Percentiles rank a stretch among this genome's conserved stretches.
These are phyloP conservation scores for Drosophila aldrichi DNA, from an alignment of 2,888 invertebrate genomes.

Conservation along the genomic window DNA sequence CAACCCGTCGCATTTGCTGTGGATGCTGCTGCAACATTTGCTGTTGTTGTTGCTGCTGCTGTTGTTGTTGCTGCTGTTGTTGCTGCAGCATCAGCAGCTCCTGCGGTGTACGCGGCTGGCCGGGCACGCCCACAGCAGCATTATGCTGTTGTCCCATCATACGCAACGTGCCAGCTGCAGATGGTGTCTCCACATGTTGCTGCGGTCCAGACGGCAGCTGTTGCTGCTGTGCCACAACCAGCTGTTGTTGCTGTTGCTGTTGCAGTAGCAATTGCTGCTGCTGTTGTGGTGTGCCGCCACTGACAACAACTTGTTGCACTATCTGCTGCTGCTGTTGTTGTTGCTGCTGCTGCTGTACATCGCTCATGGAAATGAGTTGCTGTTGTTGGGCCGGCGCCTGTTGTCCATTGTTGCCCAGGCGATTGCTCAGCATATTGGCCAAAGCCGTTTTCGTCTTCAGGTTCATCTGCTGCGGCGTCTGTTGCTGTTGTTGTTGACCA, in stretches of 20 bases:
- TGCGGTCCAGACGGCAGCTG: slow-evolving; percentile 55
- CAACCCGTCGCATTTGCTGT: slow-evolving; percentile 85
- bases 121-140: slow-evolving; percentile 86
- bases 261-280: slow-evolving; percentile 56
- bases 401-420: slow-evolving; percentile 87
- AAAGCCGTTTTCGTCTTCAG: slow-evolving; percentile 96
- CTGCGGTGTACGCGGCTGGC: slow-evolving; percentile 84
- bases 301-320: slow-evolving; percentile 81
- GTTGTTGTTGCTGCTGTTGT: slow-evolving; percentile 84
- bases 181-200: slow-evolving; percentile 84
- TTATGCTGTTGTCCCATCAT: slow-evolving; percentile 94
- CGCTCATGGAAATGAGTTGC: slow-evolving; percentile 61
- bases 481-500: slow-evolving; percentile 86
- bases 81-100: slow-evolving; percentile 87
- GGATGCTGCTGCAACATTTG: slow-evolving; percentile 77
- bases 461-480: slow-evolving; percentile 89
- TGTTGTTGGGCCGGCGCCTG: slow-evolving; percentile 57
- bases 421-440: slow-evolving; percentile 96
- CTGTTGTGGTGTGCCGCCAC: slow-evolving; percentile 62
- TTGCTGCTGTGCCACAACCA: slow-evolving; percentile 57
- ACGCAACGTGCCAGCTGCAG: slow-evolving; percentile 90
- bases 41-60: slow-evolving; percentile 84
- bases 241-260: slow-evolving; percentile 53
- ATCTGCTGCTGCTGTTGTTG: slow-evolving; percentile 65
- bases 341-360: slow-evolving; percentile 63